Evolutionary conservation across 2,888 invertebrate genomes (phyloP).

Genomic region (Stegana nigrithorax): DNA sequence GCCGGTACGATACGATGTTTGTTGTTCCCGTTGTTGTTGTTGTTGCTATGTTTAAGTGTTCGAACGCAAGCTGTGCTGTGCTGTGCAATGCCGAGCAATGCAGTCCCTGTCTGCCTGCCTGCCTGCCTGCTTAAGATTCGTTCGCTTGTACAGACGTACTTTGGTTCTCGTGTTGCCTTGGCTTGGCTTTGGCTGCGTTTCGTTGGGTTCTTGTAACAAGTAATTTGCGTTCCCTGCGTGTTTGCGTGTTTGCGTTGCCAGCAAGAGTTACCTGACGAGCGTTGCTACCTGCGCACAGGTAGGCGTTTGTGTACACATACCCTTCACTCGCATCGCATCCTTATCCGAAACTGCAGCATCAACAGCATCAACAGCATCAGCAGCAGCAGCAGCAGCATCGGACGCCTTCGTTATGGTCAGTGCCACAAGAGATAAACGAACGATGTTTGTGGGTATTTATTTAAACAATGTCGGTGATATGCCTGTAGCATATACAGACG

Average conservation of each 20-base stretch:
- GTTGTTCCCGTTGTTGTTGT: constrained; percentile 23
- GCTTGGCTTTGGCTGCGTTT: constrained; percentile 1
- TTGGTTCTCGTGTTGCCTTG: no score
- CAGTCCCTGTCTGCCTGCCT: no score
- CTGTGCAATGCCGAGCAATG: no score
- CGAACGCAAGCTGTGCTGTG: background rate
- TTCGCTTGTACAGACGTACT: no score
- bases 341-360: constrained; percentile 20
- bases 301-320: constrained; percentile 43
- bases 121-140: no score
- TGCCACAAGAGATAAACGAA: background rate
- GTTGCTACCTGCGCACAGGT: constrained; percentile 52
- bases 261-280: constrained; percentile 22
- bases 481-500: background rate
- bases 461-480: background rate
- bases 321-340: constrained; percentile 10
- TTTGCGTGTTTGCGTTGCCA: constrained; percentile 42
- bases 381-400: constrained; percentile 33
- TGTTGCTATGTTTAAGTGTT: constrained; percentile 17
- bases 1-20: no score
- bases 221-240: constrained; percentile 45
- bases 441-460: constrained; percentile 2
- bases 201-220: constrained; percentile 46
- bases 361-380: constrained; percentile 27
- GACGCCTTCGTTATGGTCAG: constrained; percentile 30